phyloP scores from a whole-genome alignment of 2,113 vertebrate genomes.

The Xenopus tropicalis region UCB_Xtro_10.0 CM004451.2:1027001-1027500 shows the following conservation, averaged over 20 bases:
- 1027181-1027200: constrained; percentile 7
- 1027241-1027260: not conserved
- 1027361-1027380: not conserved
- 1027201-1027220: not conserved
- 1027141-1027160: not conserved
- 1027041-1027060: too few species aligned
- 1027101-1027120: too few species aligned
- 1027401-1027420: not conserved
- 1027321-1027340: not conserved
- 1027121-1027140: not conserved
- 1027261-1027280: not conserved
- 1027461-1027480: too few species aligned
- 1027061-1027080: too few species aligned
- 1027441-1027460: constrained; percentile 10
- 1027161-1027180: not conserved
- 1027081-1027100: too few species aligned
- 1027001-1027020: too few species aligned
- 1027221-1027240: not conserved
- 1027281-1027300: not conserved
- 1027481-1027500: too few species aligned
- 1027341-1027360: not conserved
- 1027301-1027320: not conserved
- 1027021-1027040: too few species aligned
- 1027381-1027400: constrained; percentile 1
- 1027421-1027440: not conserved